A percentile compares a stretch with the other conserved stretches of the same genome.
These are phyloP conservation scores for Leucoraja erinaceus DNA, from an alignment of 2,113 vertebrate species.

Conservation along the genomic window DNA sequence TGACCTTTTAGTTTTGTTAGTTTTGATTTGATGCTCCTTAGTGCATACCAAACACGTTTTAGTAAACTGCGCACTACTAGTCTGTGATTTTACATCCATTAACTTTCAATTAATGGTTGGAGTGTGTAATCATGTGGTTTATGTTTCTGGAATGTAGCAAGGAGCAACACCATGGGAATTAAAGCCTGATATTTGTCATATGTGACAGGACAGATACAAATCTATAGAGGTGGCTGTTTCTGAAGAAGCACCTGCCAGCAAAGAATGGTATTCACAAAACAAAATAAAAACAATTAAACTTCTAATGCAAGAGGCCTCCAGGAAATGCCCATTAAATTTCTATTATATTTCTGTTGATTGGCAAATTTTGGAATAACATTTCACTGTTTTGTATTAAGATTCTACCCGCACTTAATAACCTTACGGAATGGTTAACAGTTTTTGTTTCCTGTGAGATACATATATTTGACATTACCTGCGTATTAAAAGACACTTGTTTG, in stretches of 20 bases:
- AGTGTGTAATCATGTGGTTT: background rate
- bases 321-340: background rate
- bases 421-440: background rate
- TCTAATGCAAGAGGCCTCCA: background rate
- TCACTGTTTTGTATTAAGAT: background rate
- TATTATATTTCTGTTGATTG: background rate
- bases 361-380: background rate
- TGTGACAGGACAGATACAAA: background rate
- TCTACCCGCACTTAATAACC: background rate
- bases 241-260: background rate
- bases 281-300: background rate
- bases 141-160: background rate
- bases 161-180: background rate
- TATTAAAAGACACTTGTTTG: background rate
- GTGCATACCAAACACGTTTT: background rate
- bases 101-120: background rate
- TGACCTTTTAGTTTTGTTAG: background rate
- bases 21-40: background rate
- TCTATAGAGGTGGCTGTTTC: background rate
- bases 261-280: background rate
- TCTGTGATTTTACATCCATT: background rate
- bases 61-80: background rate
- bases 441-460: background rate
- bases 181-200: background rate
- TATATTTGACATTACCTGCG: background rate